These are phyloP conservation scores for Cactoblastis cactorum DNA, from an alignment of 2,888 invertebrate genomes.

Conservation along the genomic window DNA sequence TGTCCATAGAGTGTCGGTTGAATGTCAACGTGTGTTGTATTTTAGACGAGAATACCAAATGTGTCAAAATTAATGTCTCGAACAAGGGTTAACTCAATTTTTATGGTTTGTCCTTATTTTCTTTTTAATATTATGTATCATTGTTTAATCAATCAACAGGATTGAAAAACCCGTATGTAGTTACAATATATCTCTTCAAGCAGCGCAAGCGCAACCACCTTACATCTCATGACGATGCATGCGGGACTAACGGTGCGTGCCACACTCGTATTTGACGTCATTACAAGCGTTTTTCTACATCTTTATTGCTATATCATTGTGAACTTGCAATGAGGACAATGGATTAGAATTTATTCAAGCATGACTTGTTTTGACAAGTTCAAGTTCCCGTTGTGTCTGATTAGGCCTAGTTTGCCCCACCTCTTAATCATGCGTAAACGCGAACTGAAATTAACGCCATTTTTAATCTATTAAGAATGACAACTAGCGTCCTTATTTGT, in stretches of 20 bases:
- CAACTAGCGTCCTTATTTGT: too few relatives aligned
- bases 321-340: not conserved
- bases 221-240: slow-evolving; percentile 10
- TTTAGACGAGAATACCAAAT: too few relatives aligned
- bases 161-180: not conserved
- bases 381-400: not conserved
- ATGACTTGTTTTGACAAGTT: not conserved
- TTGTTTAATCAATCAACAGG: too few relatives aligned
- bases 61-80: too few relatives aligned
- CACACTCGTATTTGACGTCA: not conserved
- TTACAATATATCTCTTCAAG: not conserved
- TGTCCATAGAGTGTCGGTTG: too few relatives aligned
- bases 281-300: not conserved
- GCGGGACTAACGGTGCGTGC: slow-evolving; percentile 1
- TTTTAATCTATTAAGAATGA: too few relatives aligned
- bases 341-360: not conserved
- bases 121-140: too few relatives aligned
- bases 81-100: too few relatives aligned
- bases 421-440: too few relatives aligned
- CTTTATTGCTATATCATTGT: not conserved
- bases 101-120: too few relatives aligned
- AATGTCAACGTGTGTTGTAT: too few relatives aligned
- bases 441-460: too few relatives aligned
- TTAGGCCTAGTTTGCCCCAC: not conserved
- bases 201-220: not conserved